phyloP scores from a whole-genome alignment of 2,113 vertebrate species.

The Pitta sordida region DNA sequence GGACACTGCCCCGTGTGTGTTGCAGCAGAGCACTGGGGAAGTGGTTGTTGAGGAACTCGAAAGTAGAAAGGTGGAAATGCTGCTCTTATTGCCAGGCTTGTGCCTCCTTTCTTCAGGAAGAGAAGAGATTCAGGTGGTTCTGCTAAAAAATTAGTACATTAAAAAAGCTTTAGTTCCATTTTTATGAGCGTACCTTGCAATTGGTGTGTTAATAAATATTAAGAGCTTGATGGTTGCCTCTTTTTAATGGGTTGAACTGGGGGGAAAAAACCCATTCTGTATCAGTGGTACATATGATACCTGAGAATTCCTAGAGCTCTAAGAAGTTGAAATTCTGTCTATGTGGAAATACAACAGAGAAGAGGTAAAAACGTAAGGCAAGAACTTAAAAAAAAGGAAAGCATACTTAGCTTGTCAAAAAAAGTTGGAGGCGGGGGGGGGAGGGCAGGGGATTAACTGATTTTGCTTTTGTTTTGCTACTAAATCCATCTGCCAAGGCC shows the following conservation, averaged over 20 bases:
- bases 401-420: not conserved
- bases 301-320: not conserved
- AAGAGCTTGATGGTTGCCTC: not conserved
- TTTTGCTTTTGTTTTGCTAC: not conserved
- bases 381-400: not conserved
- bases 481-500: not conserved
- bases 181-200: not conserved
- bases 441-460: not conserved
- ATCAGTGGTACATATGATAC: not conserved
- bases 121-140: not conserved
- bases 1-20: not conserved
- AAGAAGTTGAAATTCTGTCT: not conserved
- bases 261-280: accelerated
- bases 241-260: not conserved
- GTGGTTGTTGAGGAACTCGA: not conserved
- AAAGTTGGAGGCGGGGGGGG: too few relatives aligned
- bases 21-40: not conserved
- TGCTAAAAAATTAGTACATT: not conserved
- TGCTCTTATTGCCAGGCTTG: not conserved
- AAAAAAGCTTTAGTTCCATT: not conserved
- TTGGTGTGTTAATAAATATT: not conserved
- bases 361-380: not conserved
- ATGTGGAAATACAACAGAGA: not conserved
- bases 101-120: not conserved
- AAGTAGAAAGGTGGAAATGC: not conserved